Percentiles rank a stretch among this genome's conserved stretches.
Conservation (phyloP, 2,888 invertebrate species). For the Trichogramma dendrolimi region DNA sequence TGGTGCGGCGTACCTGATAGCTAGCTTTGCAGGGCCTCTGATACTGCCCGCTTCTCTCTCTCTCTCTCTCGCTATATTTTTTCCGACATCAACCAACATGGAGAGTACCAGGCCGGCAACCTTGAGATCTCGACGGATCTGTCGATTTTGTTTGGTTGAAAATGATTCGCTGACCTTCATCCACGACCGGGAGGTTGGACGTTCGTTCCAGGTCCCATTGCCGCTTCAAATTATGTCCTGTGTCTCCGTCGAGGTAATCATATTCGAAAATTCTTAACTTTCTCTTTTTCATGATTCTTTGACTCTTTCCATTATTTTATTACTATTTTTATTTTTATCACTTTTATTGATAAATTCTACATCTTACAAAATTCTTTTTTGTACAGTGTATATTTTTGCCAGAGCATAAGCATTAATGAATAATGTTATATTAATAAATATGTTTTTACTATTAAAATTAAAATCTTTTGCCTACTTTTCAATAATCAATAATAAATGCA, state of each 20-base stretch:
- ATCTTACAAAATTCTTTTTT: no score
- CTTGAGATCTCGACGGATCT: slow-evolving; percentile 63
- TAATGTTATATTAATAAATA: no score
- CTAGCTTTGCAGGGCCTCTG: no score
- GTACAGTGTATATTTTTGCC: neutral
- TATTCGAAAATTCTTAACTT: neutral
- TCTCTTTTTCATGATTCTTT: neutral
- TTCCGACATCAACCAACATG: slow-evolving; percentile 51
- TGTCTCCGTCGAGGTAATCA: slow-evolving; percentile 70
- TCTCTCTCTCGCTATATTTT: neutral
- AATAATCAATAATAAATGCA: no score
- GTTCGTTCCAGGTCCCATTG: slow-evolving; percentile 63
- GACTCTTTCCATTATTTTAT: neutral
- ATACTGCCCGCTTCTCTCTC: neutral
- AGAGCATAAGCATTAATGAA: no score
- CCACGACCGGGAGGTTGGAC: slow-evolving; percentile 59
- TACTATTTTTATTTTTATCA: neutral
- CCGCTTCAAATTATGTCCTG: slow-evolving; percentile 74
- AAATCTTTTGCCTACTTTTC: no score
- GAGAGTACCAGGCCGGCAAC: slow-evolving; percentile 58
- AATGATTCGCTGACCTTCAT: slow-evolving; percentile 63
- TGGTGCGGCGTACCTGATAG: no score
- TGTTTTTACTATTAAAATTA: no score
- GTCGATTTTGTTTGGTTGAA: slow-evolving; percentile 71
- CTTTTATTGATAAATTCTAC: neutral